Percentiles rank a stretch among this genome's conserved stretches.
These are phyloP conservation scores for Podabrus alpinus DNA, from an alignment of 2,888 invertebrate genomes.

Conservation along the genomic window DNA sequence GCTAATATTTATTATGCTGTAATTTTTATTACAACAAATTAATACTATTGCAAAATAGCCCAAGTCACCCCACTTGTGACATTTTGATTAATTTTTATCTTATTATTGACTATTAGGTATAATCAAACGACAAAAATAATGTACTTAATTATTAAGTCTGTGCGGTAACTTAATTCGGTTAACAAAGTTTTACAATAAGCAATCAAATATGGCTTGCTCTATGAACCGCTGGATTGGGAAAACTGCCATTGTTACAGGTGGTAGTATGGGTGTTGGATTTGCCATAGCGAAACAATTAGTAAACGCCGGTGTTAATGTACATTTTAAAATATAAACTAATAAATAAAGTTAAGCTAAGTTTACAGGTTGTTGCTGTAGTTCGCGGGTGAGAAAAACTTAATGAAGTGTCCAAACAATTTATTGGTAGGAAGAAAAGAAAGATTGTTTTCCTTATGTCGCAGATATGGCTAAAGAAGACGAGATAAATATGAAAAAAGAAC, in stretches of 20 bases:
- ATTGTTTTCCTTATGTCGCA: slow-evolving; percentile 15
- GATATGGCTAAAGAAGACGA: slow-evolving; percentile 30
- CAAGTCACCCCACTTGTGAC: too few relatives aligned
- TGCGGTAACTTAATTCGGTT: neutral
- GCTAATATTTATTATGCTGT: too few relatives aligned
- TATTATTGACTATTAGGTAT: neutral
- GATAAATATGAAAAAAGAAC: slow-evolving; percentile 24
- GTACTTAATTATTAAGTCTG: too few relatives aligned
- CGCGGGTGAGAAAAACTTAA: slow-evolving; percentile 1
- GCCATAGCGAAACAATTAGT: neutral
- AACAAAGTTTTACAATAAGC: neutral
- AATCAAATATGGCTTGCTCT: neutral
- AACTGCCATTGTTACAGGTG: neutral
- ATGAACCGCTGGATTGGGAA: neutral
- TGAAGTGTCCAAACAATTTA: neutral
- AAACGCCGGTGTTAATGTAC: neutral
- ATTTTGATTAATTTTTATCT: too few relatives aligned
- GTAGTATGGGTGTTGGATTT: neutral
- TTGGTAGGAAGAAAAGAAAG: slow-evolving; percentile 3
- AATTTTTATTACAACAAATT: too few relatives aligned
- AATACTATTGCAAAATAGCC: too few relatives aligned
- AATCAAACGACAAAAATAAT: neutral
- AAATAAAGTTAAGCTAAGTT: neutral
- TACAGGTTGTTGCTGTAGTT: slow-evolving; percentile 10
- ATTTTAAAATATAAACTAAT: neutral